Evolutionary conservation across 2,888 invertebrate genomes (phyloP), one percentile per base, ranked within the genome.

Genomic region (Epinotia demarniana): DNA sequence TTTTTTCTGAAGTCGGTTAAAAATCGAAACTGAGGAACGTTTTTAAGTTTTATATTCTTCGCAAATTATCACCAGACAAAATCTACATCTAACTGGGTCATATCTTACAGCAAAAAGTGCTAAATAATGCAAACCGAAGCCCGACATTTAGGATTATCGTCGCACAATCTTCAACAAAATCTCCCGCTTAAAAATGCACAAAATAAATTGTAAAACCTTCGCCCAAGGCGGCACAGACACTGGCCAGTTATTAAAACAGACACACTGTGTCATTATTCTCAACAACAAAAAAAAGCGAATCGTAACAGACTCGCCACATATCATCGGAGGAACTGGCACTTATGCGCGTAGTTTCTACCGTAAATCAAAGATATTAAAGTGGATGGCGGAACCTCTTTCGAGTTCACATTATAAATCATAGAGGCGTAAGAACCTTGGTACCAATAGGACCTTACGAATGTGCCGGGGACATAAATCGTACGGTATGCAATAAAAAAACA

Each of bases 361-460:
- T 94, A 94, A 94, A 94, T 94, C 94, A 94, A 93, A 92, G 89
- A 94, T 94, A 94, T 94, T 94, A 94, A 94, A 93, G 91, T 89
- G 90, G 89, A 92, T 90, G 92, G 91, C 90, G 92, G 93, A 91
- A 92, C 93, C 93, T 94, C 93, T 92, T 93, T 92, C 88, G 88
- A 92, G 93, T 92, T 93, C 92, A 91, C 92, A 92, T 87, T 90
- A 92, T 94, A 94, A 94, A 94, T 94, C 93, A 93, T 84, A 82
- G 83, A 89, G 89, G 89, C 90, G 89, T 87, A 90, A 90, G 90
- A 88, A 87, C 89, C 86, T 83, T 88, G 87, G 90, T 89, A 90
- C 90, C 91, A 89, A 90, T 90, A 88, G 87, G 87, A 88, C 88
- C 89, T 91, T 89, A 90, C 90, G 84, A 89, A 88, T 86, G 83